These are phyloP conservation scores for Drosophila melanosoma DNA, from an alignment of 2,888 invertebrate species.

Conservation along the genomic window DNA sequence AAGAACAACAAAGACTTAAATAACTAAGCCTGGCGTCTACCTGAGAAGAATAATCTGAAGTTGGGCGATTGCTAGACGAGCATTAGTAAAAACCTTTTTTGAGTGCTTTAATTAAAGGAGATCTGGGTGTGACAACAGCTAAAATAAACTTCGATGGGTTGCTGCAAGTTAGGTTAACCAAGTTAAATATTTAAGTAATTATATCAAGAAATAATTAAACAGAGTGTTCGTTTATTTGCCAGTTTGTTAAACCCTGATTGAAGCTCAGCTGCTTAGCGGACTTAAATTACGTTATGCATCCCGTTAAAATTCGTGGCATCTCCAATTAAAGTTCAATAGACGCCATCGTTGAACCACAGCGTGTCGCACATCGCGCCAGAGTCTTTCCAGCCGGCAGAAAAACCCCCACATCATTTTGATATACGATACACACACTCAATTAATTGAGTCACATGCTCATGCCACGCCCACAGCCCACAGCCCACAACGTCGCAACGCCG, in stretches of 20 bases:
- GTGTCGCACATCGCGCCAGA: background rate
- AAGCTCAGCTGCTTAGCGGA: conserved; percentile 15
- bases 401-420: conserved; percentile 15
- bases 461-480: conserved; percentile 6
- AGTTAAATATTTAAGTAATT: conserved; percentile 22
- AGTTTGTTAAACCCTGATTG: conserved; percentile 46
- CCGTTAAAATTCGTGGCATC: conserved; percentile 59
- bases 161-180: conserved; percentile 2
- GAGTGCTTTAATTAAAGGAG: conserved; percentile 47
- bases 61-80: background rate
- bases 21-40: conserved; percentile 32
- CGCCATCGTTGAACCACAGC: conserved; percentile 27
- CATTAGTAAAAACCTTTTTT: conserved; percentile 38
- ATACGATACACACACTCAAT: conserved; percentile 20
- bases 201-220: conserved; percentile 33
- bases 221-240: conserved; percentile 32
- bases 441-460: conserved; percentile 44
- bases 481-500: background rate
- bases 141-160: background rate
- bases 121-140: background rate
- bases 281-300: conserved; percentile 44
- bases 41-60: background rate
- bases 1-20: conserved; percentile 23
- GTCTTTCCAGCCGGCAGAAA: background rate
- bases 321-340: conserved; percentile 60